Percentiles rank a stretch among this genome's conserved stretches.
Evolutionary conservation across 2,797 vertebrate genomes (phyloP).

Genomic region (Danio albolineatus): DNA sequence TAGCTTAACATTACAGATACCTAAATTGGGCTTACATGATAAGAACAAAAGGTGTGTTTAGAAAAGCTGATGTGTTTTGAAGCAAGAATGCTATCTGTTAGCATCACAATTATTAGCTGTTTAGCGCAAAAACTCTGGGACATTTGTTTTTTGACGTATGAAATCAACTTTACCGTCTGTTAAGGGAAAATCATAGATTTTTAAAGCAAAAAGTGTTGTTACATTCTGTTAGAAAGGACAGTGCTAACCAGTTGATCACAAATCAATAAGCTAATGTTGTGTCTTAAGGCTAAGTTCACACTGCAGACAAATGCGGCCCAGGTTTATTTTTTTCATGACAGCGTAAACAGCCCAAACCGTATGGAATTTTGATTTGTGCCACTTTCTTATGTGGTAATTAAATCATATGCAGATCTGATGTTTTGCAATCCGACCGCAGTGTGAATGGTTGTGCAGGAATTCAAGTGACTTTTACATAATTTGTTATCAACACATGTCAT

Average conservation of each 20-base stretch:
- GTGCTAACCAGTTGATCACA: no score
- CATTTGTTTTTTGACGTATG: not conserved
- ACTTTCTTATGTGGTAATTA: no score
- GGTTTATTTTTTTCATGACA: no score
- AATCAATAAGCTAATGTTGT: not conserved
- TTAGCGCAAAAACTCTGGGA: not conserved
- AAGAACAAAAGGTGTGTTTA: not conserved
- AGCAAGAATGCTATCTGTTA: not conserved
- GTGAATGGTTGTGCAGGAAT: no score
- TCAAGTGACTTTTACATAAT: no score
- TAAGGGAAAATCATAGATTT: not conserved
- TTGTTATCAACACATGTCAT: no score
- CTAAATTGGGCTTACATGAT: not conserved
- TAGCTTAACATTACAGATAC: not conserved
- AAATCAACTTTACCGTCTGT: not conserved
- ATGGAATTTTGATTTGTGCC: no score
- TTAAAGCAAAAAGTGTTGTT: not conserved
- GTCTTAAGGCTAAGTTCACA: no score
- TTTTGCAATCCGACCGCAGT: no score
- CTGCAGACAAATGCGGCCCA: no score
- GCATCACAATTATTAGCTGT: not conserved
- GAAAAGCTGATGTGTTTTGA: not conserved
- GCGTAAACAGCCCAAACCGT: no score
- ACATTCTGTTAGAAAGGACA: not conserved
- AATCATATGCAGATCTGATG: no score